A percentile compares a stretch with the other conserved stretches of the same genome.
Evolutionary conservation across 2,113 vertebrate species (phyloP).

Genomic region (Poeciliopsis retropinna): DNA sequence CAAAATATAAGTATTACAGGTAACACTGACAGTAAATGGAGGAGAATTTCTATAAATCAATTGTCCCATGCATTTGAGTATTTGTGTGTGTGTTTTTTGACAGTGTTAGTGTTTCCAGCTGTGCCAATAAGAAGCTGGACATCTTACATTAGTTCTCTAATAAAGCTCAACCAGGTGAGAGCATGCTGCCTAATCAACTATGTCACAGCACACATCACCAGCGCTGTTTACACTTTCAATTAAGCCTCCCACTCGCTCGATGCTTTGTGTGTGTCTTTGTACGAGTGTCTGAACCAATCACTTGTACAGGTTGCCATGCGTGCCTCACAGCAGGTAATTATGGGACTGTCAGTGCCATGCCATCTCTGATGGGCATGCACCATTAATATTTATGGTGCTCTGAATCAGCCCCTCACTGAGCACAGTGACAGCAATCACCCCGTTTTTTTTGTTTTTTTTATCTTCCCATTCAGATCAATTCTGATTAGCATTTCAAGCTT

Average conservation of each 20-base stretch:
- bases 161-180: conserved; percentile 67
- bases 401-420: conserved; percentile 74
- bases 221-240: conserved; percentile 72
- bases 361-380: conserved; percentile 66
- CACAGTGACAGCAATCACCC: conserved; percentile 70
- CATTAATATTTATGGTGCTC: conserved; percentile 76
- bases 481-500: conserved; percentile 70
- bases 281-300: conserved; percentile 55
- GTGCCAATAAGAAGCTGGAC: conserved; percentile 45
- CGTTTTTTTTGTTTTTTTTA: conserved; percentile 56
- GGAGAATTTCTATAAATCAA: not conserved
- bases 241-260: conserved; percentile 44
- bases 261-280: conserved; percentile 22
- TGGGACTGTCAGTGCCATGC: conserved; percentile 66
- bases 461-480: conserved; percentile 73
- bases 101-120: conserved; percentile 26
- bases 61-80: not conserved
- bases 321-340: conserved; percentile 69
- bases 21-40: not conserved
- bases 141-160: conserved; percentile 65
- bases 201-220: conserved; percentile 58
- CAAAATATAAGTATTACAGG: not conserved
- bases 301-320: conserved; percentile 44
- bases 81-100: conserved; percentile 6
- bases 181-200: conserved; percentile 66